Evolutionary conservation across 2,888 invertebrate genomes (phyloP).

Genomic region (Pocota personata): DNA sequence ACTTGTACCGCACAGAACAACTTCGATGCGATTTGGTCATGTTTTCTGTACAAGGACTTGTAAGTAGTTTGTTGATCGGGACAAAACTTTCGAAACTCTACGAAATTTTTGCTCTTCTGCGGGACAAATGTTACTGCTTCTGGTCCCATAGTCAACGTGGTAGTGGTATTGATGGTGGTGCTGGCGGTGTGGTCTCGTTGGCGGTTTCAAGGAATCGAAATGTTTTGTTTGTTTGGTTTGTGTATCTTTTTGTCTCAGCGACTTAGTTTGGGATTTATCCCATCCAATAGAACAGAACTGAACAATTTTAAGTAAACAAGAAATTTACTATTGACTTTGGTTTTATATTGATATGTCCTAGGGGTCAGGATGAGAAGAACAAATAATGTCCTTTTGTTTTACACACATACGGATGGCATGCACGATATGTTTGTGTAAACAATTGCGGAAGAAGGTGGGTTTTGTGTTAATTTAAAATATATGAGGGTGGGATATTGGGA

Average conservation of each 20-base stretch:
- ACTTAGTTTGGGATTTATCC: slow-evolving; percentile 66
- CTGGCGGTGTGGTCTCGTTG: slow-evolving; percentile 43
- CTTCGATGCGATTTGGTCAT: slow-evolving; percentile 72
- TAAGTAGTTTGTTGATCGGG: slow-evolving; percentile 74
- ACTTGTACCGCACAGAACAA: slow-evolving; percentile 65
- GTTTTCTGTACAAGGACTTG: slow-evolving; percentile 69
- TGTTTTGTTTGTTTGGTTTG: slow-evolving; percentile 65
- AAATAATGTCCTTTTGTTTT: slow-evolving; percentile 39
- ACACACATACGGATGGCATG: not conserved
- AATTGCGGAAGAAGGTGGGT: slow-evolving; percentile 5
- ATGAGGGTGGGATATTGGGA: not conserved
- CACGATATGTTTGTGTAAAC: slow-evolving; percentile 18
- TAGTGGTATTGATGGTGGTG: not conserved
- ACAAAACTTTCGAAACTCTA: slow-evolving; percentile 60
- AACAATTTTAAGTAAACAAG: slow-evolving; percentile 72
- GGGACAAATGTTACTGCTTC: slow-evolving; percentile 70
- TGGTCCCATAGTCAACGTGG: not conserved
- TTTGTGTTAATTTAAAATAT: not conserved
- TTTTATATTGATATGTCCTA: slow-evolving; percentile 56
- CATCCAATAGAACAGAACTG: slow-evolving; percentile 62
- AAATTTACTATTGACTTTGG: slow-evolving; percentile 72
- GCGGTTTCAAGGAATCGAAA: slow-evolving; percentile 55
- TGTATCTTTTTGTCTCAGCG: slow-evolving; percentile 66
- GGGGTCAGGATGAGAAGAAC: not conserved
- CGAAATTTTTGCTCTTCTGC: slow-evolving; percentile 59